Conservation (phyloP, 2,797 vertebrate genomes). For the Synanceia verrucosa region DNA sequence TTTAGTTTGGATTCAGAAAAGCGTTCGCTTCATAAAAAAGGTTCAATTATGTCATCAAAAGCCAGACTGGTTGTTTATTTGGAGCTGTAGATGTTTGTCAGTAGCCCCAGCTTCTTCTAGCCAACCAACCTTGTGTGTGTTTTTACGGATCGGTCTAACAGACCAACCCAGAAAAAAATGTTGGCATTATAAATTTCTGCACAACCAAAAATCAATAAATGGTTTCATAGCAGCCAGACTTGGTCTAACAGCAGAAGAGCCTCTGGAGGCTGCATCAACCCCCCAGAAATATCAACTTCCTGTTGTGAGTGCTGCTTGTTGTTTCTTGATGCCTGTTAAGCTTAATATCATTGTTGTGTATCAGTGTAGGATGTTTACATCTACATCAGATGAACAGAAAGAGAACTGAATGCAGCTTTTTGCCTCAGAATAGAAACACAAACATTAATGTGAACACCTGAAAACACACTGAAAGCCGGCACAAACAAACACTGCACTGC, state of each 20-base stretch:
- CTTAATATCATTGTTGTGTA: too few relatives aligned
- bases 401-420: neutral
- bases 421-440: too few relatives aligned
- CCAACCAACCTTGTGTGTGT: too few relatives aligned
- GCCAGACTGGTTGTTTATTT: neutral
- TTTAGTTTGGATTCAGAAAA: conserved; percentile 33
- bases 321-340: too few relatives aligned
- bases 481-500: neutral
- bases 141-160: neutral
- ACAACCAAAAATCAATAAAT: neutral
- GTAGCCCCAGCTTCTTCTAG: too few relatives aligned
- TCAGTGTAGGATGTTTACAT: too few relatives aligned
- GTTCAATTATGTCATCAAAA: conserved; percentile 21
- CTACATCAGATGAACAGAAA: neutral
- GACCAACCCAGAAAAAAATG: neutral
- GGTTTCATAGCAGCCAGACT: too few relatives aligned
- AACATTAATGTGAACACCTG: neutral
- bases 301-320: too few relatives aligned
- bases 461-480: neutral
- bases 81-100: neutral
- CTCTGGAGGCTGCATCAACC: too few relatives aligned
- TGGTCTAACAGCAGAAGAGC: too few relatives aligned
- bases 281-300: too few relatives aligned
- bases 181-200: neutral
- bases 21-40: neutral